Percentiles rank a stretch among this genome's conserved stretches.
phyloP scores from a whole-genome alignment of 2,797 vertebrate species.

The Parotocinclus haroldoi region DNA sequence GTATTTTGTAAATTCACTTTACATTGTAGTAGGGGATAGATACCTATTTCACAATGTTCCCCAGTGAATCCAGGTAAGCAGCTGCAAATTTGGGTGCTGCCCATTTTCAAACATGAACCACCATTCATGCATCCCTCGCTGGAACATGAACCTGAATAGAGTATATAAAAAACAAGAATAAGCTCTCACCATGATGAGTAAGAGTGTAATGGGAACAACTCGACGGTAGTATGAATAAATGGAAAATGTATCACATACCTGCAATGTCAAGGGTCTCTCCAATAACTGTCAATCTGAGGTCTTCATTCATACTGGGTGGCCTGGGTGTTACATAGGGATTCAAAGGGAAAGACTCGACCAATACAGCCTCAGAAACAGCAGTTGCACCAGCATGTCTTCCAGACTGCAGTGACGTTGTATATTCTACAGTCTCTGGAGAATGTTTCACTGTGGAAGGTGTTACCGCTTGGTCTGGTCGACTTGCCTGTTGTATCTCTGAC shows the following conservation, averaged over 20 bases:
- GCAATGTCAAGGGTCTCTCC: slow-evolving; percentile 68
- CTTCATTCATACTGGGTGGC: slow-evolving; percentile 19
- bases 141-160: slow-evolving; percentile 75
- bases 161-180: neutral
- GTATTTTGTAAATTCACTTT: neutral
- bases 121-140: slow-evolving; percentile 84
- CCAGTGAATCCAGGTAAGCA: slow-evolving; percentile 89
- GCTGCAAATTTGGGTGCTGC: slow-evolving; percentile 75
- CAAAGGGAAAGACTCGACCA: slow-evolving; percentile 33
- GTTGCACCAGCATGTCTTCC: slow-evolving; percentile 24
- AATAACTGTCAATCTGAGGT: slow-evolving; percentile 54
- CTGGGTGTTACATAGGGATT: slow-evolving; percentile 11
- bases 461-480: slow-evolving; percentile 32
- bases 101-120: slow-evolving; percentile 82
- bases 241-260: slow-evolving; percentile 54
- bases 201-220: too few species aligned
- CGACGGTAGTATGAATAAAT: too few species aligned
- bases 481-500: slow-evolving; percentile 31
- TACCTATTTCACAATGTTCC: slow-evolving; percentile 89
- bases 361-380: neutral
- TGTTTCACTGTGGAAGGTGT: slow-evolving; percentile 38
- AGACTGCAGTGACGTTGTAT: slow-evolving; percentile 40
- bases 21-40: neutral
- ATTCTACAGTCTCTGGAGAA: slow-evolving; percentile 12
- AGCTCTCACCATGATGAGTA: too few species aligned